Evolutionary conservation across 2,888 invertebrate genomes (phyloP), one percentile per base, ranked within the genome.

Genomic region (Leptothorax acervorum): DNA sequence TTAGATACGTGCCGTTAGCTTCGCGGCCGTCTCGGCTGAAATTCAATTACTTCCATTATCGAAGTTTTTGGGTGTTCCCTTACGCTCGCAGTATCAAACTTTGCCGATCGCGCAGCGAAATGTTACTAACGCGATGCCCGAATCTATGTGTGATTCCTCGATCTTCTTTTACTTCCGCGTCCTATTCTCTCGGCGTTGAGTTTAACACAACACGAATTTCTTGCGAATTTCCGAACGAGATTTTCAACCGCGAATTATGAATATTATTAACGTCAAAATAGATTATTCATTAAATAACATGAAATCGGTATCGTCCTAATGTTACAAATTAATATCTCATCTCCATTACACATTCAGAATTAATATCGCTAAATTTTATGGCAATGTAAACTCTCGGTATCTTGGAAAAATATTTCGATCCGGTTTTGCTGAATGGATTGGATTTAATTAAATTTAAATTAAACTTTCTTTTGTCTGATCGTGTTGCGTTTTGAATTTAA

Each of bases 41-140:
- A 81, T 81, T 81, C 79, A 81, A 81, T 81, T 81, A 81, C 79
- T 81, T 81, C 79, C 73, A 81, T 81, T 81, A 81, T 73, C 79
- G 79, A 81, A 81, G 79, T 81, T 81, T 81, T 81, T 81, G 73
- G 79, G 48, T 73, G 79, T 51, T 73, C 79, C 73, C 48, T 81
- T 81, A 81, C 79, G 79, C 73, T 73, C 39, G 60, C 73, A 39
- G 73, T 81, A 81, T 81, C 79, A 81, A 81, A 81, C 73, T 81
- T 81, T 81, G n/a, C 35, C 73, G 79, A 81, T 81, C 60, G 79
- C 48, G 60, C 35, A 28, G 71, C 35, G 79, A 79, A 79, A 81
- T 39, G 73, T 45, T 45, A 28, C 73, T 73, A 81, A 62, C 79
- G 79, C 60, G 73, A 62, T 73, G 73, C 60, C 28, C 23, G 39